Percentiles rank a stretch among this genome's conserved stretches.
phyloP scores from a whole-genome alignment of 2,113 vertebrate genomes.

The Calyptomena viridis region DNA sequence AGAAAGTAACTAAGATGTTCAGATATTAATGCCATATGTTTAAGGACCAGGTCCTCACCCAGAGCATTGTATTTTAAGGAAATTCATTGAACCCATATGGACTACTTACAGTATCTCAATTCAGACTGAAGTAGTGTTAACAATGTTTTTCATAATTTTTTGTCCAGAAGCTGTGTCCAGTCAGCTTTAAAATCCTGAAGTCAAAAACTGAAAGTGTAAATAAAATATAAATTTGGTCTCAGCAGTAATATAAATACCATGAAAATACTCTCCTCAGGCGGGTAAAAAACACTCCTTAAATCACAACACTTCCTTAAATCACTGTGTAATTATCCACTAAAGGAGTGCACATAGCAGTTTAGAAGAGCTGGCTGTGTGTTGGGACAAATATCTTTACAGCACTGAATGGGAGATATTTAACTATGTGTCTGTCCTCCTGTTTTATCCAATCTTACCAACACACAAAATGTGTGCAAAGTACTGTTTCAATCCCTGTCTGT shows the following conservation, averaged over 20 bases:
- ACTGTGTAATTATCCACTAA: not conserved
- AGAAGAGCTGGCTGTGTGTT: not conserved
- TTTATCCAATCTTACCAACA: not conserved
- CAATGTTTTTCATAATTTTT: not conserved
- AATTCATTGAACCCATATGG: not conserved
- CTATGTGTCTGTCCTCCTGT: not conserved
- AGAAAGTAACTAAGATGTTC: not conserved
- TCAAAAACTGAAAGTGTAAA: not conserved
- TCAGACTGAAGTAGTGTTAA: not conserved
- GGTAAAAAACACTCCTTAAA: not conserved
- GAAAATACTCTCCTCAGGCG: not conserved
- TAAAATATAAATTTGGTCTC: not conserved
- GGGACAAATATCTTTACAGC: not conserved
- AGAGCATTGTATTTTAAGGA: not conserved
- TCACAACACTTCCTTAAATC: not conserved
- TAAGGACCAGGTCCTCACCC: not conserved
- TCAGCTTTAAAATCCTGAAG: not conserved
- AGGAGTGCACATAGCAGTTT: not conserved
- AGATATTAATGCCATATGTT: not conserved
- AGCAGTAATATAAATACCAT: not conserved
- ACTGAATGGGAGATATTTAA: not conserved
- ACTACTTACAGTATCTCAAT: not conserved
- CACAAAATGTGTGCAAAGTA: rapidly evolving
- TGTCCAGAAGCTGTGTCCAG: not conserved
- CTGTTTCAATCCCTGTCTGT: rapidly evolving